Base-by-base conservation (phyloP, 2,888 invertebrate genomes). In the Drosophila monieri region DNA sequence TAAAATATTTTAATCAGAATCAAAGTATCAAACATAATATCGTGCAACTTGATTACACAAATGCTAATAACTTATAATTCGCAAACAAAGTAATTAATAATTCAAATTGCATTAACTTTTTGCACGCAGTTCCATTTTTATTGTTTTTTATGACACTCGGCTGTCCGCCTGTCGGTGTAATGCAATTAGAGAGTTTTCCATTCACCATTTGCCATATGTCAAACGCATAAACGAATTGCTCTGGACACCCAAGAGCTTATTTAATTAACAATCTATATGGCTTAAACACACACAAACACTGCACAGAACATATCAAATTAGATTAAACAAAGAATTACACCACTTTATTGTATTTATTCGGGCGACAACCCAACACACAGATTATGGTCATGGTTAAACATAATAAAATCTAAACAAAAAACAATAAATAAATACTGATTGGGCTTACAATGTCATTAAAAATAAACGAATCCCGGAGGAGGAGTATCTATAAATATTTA, bases 381-480 rank as follows among this genome's bases (percentile, higher is more conserved):
- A 69, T 71, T 67, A 58, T 56, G 57, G 53, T 53, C n/a, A 30
- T 9, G 9, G 30, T 30, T 39, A 9, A 18, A 25, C 49, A 21
- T 23, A 67, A 51, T 32, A 44, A 15, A 25, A 27, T 55, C 35
- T 59, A 46, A 21, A 27, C 54, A 64, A 56, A 59, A 68, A 65
- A 65, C 54, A 37, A 35, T 59, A 73, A 83, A 83, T 74, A 59
- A 15, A 39, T 15, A 73, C 76, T 84, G 74, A 80, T 86, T 71
- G 66, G 79, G 71, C 71, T 84, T 77, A 86, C 73, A 71, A 77
- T 84, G 81, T 80, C 79, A 84, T 80, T 86, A 80, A 74, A 74
- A 81, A 80, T 76, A 66, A 79, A 77, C 66, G 73, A 74, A 35
- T 35, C n/a, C n/a, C 35, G n/a, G 6, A 14, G 35, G 14, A 6